Evolutionary conservation across 2,888 invertebrate species (phyloP), one percentile per base, ranked within the genome.

Genomic region (Ischnus inquisitorius): DNA sequence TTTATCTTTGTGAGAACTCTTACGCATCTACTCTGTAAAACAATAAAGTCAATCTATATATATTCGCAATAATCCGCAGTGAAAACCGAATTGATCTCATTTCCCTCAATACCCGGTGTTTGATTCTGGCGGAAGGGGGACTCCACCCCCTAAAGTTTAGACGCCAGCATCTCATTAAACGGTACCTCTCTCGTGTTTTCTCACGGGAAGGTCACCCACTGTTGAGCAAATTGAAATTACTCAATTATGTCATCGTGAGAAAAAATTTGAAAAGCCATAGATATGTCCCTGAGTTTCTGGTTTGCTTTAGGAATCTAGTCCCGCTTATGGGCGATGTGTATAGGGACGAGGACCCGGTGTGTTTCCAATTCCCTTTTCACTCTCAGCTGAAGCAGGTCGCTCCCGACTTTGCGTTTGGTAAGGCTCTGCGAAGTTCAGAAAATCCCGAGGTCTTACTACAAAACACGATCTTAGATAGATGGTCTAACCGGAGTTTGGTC

Each of bases 61-160:
- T n/a, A n/a, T n/a, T n/a, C n/a, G n/a, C n/a, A n/a, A n/a, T n/a
- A n/a, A n/a, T n/a, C n/a, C n/a, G n/a, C n/a, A n/a, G n/a, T n/a
- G n/a, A n/a, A n/a, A n/a, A n/a, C n/a, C n/a, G n/a, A n/a, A n/a
- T n/a, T n/a, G n/a, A n/a, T n/a, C n/a, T n/a, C n/a, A n/a, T n/a
- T n/a, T n/a, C n/a, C n/a, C n/a, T n/a, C n/a, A n/a, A n/a, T n/a
- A n/a, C n/a, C n/a, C 16, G 64, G 1, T 34, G 12, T 6, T 6
- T 64, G 0, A 64, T 64, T 39, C 14, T 64, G 2, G 64, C 64
- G 2, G 64, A 64, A 34, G 64, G 39, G 8, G 64, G 64, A 2
- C 16, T 64, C 6, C 62, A 64, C n/a, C 62, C 62, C 5, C n/a
- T 64, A 34, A 39, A 64, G n/a, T 64, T 64, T 10, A 34, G 62